phyloP scores from a whole-genome alignment of 2,797 vertebrate genomes.

The Coregonus sp. region DNA sequence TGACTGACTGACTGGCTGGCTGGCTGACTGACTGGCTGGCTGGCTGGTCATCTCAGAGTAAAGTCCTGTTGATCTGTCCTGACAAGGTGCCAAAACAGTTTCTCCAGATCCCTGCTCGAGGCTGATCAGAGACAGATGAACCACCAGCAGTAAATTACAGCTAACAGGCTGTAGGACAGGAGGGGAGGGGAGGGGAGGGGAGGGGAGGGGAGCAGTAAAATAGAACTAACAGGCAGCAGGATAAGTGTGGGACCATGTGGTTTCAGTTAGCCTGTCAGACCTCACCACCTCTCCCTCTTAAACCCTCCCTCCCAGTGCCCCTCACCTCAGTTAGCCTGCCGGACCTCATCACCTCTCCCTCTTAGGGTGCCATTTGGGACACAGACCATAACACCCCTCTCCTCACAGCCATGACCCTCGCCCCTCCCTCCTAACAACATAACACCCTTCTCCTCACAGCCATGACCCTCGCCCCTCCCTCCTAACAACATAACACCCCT shows the following conservation, averaged over 20 bases:
- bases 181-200: too few species aligned
- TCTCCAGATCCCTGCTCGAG: conserved; percentile 63
- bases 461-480: too few species aligned
- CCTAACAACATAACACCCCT: too few species aligned
- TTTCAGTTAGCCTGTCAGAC: conserved; percentile 59
- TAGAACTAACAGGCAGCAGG: conserved; percentile 51
- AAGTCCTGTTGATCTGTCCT: conserved; percentile 61
- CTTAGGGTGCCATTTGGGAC: too few species aligned
- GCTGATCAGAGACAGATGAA: conserved; percentile 76
- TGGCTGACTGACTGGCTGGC: conserved; percentile 30
- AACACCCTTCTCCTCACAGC: too few species aligned
- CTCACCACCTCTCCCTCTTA: background rate
- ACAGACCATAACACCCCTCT: too few species aligned
- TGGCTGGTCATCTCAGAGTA: conserved; percentile 58
- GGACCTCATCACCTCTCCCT: conserved; percentile 14
- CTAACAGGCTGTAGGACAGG: too few species aligned
- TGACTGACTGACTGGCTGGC: background rate
- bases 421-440: too few species aligned
- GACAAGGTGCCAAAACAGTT: conserved; percentile 75
- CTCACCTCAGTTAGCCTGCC: background rate
- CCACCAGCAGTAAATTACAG: conserved; percentile 63
- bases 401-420: too few species aligned
- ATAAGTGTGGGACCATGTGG: conserved; percentile 63
- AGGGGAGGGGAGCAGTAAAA: conserved; percentile 54
- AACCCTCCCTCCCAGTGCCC: conserved; percentile 3